Evolutionary conservation across 2,797 vertebrate species (phyloP).

Genomic region (Karalla daura): DNA sequence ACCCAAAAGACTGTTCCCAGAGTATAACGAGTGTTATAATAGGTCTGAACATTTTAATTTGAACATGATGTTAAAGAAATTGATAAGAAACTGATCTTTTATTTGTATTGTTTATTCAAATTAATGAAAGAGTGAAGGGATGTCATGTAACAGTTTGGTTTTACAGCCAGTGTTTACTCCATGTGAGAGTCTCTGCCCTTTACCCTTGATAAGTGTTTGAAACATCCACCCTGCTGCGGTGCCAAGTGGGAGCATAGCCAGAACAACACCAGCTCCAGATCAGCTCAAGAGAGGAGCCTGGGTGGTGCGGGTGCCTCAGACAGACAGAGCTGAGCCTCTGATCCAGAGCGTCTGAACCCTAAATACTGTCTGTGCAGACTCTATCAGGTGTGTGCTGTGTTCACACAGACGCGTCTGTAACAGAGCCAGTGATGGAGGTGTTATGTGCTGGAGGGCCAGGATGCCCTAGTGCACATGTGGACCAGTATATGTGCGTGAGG

Average conservation of each 20-base stretch:
- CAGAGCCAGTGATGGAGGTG: background rate
- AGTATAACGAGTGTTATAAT: background rate
- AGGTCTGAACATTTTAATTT: no score
- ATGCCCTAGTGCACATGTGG: background rate
- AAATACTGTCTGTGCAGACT: background rate
- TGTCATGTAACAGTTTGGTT: no score
- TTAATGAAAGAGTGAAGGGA: background rate
- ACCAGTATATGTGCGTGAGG: background rate
- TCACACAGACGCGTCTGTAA: conserved; percentile 5
- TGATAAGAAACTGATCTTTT: background rate
- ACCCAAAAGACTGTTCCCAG: no score
- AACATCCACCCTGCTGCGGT: background rate
- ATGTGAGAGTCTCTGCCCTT: no score
- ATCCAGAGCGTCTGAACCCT: background rate
- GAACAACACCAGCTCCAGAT: background rate
- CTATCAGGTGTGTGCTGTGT: background rate
- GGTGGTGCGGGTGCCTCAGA: background rate
- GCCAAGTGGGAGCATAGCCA: no score
- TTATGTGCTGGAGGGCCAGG: background rate
- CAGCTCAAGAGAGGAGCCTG: background rate
- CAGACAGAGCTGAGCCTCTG: background rate
- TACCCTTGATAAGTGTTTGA: no score
- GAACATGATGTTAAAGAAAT: no score
- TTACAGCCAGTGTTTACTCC: background rate
- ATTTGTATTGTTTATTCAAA: background rate